Percentiles rank a stretch among this genome's conserved stretches.
Conservation (phyloP, 2,888 invertebrate genomes). For the Tuta absoluta region DNA sequence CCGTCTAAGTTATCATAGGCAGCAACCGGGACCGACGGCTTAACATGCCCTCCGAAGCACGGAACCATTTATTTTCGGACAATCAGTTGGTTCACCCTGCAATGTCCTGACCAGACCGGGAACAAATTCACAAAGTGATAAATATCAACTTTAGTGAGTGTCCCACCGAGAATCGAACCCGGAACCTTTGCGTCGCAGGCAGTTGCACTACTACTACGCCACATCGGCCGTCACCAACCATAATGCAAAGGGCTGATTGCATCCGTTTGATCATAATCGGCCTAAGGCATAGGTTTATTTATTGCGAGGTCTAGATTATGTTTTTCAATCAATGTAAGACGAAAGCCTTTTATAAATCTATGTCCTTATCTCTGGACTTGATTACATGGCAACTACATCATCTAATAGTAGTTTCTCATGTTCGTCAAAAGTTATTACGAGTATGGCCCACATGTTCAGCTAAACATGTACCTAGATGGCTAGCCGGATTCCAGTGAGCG, state of each 20-base stretch:
- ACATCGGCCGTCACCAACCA: too few relatives aligned
- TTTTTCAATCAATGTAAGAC: conserved; percentile 20
- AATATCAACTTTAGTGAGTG: too few relatives aligned
- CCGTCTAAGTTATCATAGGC: too few relatives aligned
- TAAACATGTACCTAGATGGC: neutral
- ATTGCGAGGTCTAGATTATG: conserved; percentile 20
- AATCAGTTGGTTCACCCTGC: too few relatives aligned
- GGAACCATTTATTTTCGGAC: too few relatives aligned
- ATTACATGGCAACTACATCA: conserved; percentile 6
- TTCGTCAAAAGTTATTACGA: conserved; percentile 9
- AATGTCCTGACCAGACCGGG: too few relatives aligned
- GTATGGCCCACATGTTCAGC: conserved; percentile 6
- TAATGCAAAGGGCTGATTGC: conserved; percentile 30
- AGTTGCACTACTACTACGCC: too few relatives aligned
- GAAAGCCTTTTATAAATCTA: conserved; percentile 12
- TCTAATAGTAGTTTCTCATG: conserved; percentile 25
- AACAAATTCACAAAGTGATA: too few relatives aligned
- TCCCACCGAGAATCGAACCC: too few relatives aligned
- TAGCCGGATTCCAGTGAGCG: conserved; percentile 17
- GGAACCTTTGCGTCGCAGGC: too few relatives aligned
- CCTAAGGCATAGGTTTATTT: conserved; percentile 24
- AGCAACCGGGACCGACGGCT: too few relatives aligned
- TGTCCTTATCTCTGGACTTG: conserved; percentile 6
- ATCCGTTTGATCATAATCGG: conserved; percentile 23
- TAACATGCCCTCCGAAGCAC: too few relatives aligned